These are phyloP conservation scores for Micrastur ruficollis DNA, from an alignment of 2,797 vertebrate genomes.

Conservation along the genomic window DNA sequence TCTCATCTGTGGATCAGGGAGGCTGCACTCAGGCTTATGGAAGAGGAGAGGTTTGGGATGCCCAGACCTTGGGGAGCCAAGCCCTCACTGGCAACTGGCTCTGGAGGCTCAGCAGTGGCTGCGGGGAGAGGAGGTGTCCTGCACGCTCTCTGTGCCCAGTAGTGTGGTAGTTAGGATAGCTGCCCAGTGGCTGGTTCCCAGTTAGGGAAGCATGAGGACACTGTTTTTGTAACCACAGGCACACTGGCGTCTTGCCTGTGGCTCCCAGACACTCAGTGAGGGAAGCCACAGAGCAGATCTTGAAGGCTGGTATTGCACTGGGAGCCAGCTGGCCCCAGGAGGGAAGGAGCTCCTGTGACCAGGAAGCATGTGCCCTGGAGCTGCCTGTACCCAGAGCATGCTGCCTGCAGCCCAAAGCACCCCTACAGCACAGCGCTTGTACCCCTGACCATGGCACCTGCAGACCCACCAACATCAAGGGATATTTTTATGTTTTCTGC, in stretches of 20 bases:
- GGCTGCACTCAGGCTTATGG: not conserved
- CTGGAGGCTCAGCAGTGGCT: not conserved
- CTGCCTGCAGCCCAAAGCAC: not conserved
- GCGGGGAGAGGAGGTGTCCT: not conserved
- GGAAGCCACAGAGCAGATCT: conserved; percentile 3
- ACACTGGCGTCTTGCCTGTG: not conserved
- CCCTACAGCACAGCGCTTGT: not conserved
- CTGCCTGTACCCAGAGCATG: not conserved
- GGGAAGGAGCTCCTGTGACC: not conserved
- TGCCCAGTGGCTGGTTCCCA: not conserved
- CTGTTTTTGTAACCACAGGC: not conserved
- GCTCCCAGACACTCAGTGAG: not conserved
- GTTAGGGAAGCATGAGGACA: not conserved
- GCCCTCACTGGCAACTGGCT: not conserved
- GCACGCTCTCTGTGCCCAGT: not conserved
- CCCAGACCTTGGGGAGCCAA: not conserved
- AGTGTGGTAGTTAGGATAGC: not conserved
- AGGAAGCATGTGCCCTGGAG: not conserved
- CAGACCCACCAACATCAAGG: not conserved
- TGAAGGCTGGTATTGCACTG: not conserved
- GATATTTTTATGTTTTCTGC: not conserved
- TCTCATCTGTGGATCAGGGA: not conserved
- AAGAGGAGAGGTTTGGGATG: not conserved
- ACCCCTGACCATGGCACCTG: accelerated
- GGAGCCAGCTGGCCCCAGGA: not conserved